Evolutionary conservation across 2,113 vertebrate genomes (phyloP).

Genomic region (Bubo bubo): DNA sequence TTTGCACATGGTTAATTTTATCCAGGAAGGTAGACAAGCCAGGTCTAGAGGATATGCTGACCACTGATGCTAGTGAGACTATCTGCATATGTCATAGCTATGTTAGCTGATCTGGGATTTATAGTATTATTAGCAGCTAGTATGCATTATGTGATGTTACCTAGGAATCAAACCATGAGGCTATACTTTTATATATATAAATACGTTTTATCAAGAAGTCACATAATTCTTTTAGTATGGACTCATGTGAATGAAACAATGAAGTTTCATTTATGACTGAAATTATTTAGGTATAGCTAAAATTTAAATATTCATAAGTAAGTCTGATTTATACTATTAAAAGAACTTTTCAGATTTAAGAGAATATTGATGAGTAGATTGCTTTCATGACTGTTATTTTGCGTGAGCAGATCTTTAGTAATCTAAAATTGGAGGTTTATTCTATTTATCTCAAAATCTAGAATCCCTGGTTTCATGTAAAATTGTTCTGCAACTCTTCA

Average conservation of each 20-base stretch:
- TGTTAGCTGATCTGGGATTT: neutral
- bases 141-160: neutral
- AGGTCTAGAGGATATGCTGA: neutral
- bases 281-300: neutral
- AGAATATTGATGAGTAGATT: neutral
- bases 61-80: neutral
- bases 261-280: neutral
- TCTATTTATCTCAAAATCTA: neutral
- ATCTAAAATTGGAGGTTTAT: neutral
- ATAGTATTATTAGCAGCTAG: neutral
- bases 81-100: neutral
- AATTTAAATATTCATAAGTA: neutral
- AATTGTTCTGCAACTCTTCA: neutral
- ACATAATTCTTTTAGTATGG: neutral
- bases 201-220: neutral
- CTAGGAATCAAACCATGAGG: neutral
- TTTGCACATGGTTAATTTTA: neutral
- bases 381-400: neutral
- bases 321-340: neutral
- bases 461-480: neutral
- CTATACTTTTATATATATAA: neutral
- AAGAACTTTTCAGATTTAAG: neutral
- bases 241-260: neutral
- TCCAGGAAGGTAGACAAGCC: neutral
- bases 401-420: neutral